Conservation (phyloP, 2,888 invertebrate species). For the Hemicrepidius hirtus region DNA sequence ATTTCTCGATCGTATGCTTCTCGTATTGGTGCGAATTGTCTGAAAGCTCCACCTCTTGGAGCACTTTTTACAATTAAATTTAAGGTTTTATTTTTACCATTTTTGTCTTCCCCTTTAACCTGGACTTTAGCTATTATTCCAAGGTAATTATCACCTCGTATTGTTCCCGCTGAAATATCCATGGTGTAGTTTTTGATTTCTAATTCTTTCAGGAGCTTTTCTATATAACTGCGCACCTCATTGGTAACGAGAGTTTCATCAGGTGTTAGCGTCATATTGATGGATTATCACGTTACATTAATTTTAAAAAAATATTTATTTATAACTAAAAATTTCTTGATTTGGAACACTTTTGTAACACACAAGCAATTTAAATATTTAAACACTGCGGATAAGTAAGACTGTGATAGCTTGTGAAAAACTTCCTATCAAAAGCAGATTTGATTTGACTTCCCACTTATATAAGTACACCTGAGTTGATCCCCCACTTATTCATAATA, state of each 20-base stretch:
- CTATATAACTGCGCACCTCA: conserved; percentile 24
- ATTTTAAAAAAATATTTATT: no score
- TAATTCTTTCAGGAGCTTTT: conserved; percentile 43
- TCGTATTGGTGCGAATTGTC: conserved; percentile 56
- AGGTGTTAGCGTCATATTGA: conserved; percentile 5
- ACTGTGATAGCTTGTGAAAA: no score
- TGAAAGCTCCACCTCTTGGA: conserved; percentile 53
- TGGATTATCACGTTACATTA: neutral
- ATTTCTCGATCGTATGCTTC: conserved; percentile 60
- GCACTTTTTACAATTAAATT: conserved; percentile 59
- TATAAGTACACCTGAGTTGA: no score
- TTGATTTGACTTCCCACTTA: no score
- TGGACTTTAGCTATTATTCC: conserved; percentile 58
- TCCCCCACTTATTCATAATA: no score
- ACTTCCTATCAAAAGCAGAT: no score
- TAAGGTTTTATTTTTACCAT: conserved; percentile 45
- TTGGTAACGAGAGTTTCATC: conserved; percentile 14
- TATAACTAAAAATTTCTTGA: no score
- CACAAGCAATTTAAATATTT: no score
- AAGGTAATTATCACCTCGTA: conserved; percentile 63
- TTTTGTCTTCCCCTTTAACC: conserved; percentile 45
- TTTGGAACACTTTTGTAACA: no score
- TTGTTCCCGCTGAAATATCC: conserved; percentile 50
- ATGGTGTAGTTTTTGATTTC: conserved; percentile 15
- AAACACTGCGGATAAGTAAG: no score